Percentiles rank a stretch among this genome's conserved stretches.
phyloP scores from a whole-genome alignment of 2,888 invertebrate species.

The Cantharis nigra region DNA sequence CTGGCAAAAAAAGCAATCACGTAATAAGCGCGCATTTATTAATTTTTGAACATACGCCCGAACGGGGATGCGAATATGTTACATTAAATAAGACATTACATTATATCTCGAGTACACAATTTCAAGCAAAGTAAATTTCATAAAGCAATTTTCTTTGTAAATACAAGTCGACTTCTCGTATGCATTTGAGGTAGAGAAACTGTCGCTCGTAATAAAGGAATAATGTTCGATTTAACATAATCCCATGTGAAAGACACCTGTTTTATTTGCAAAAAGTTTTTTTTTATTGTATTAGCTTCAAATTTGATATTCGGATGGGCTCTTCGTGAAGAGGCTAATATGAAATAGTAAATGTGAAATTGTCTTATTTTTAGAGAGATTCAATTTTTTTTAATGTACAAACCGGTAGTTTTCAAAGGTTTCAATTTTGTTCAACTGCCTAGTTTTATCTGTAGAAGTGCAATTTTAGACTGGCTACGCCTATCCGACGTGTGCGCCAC shows the following conservation, averaged over 20 bases:
- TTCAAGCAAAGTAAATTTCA: conserved; percentile 6
- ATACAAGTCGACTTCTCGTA: background rate
- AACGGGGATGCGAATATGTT: background rate
- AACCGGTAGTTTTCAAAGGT: conserved; percentile 28
- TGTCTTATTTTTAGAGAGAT: conserved; percentile 1
- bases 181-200: background rate
- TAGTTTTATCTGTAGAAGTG: conserved; percentile 21
- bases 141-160: background rate
- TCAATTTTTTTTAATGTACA: conserved; percentile 26
- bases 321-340: background rate
- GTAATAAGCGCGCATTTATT: background rate
- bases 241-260: background rate
- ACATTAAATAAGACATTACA: background rate
- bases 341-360: background rate
- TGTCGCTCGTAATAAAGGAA: background rate
- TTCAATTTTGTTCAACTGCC: conserved; percentile 32
- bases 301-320: background rate
- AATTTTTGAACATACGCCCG: background rate
- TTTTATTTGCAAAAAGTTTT: background rate
- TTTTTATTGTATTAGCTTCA: background rate
- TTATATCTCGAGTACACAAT: background rate
- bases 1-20: background rate
- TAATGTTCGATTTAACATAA: background rate
- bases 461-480: conserved; percentile 24
- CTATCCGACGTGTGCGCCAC: conserved; percentile 21